Evolutionary conservation across 2,797 vertebrate species (phyloP).

Genomic region (Chelmon rostratus): DNA sequence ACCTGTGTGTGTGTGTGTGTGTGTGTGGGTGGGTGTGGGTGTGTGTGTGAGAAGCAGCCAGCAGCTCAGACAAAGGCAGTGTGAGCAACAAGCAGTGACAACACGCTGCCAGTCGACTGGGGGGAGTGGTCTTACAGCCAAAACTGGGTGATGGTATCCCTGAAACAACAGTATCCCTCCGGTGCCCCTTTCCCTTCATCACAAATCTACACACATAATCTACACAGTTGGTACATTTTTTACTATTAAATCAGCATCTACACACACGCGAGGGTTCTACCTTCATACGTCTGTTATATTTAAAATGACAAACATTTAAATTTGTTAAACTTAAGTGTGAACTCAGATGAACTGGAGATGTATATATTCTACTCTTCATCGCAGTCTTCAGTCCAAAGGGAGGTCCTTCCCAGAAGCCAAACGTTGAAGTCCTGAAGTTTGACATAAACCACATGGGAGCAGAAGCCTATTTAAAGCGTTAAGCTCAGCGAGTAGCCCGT

Average conservation of each 20-base stretch:
- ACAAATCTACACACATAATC: conserved; percentile 17
- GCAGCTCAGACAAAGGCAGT: conserved; percentile 51
- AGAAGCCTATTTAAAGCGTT: conserved; percentile 83
- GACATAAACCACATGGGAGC: conserved; percentile 79
- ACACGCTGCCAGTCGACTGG: conserved; percentile 29
- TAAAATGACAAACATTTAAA: too few relatives aligned
- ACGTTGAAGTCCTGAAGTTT: conserved; percentile 71
- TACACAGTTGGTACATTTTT: not conserved
- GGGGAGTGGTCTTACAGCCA: conserved; percentile 53
- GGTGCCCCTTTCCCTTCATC: not conserved
- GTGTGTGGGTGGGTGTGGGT: conserved; percentile 1
- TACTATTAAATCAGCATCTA: not conserved
- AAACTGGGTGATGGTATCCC: conserved; percentile 18
- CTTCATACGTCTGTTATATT: not conserved
- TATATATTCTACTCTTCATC: conserved; percentile 26
- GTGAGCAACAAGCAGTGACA: conserved; percentile 49
- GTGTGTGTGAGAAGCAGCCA: conserved; percentile 45
- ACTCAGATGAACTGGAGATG: too few relatives aligned
- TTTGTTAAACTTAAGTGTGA: too few relatives aligned
- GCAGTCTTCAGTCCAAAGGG: conserved; percentile 20
- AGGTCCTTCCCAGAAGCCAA: conserved; percentile 42
- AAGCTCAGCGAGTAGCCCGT: conserved; percentile 71
- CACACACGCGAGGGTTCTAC: not conserved
- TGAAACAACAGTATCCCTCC: not conserved
- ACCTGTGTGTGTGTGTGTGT: conserved; percentile 17